Base-by-base conservation (phyloP, 2,797 vertebrate genomes). In the Meda fulgida region DNA sequence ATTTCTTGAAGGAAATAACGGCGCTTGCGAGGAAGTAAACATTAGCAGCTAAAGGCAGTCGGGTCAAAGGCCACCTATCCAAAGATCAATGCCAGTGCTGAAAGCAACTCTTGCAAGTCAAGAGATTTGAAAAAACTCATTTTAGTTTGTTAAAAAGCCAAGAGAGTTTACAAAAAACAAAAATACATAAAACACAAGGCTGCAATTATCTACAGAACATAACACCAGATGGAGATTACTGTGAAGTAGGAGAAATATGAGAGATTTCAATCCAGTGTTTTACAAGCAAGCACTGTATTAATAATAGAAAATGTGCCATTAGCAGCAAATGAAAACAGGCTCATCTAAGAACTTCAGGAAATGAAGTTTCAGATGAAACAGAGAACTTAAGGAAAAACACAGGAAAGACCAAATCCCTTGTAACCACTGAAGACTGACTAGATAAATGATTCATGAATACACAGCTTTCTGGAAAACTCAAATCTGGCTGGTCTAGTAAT, bases 1-100 rank as follows among this genome's bases (percentile, higher is more conserved):
- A 83, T 83, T 76, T 83, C 60, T 66, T 76, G 58, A 67, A 66
- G 71, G 71, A 79, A 26, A 78, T 21, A 78, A 7, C 16, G 1
- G 7, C 2, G 29, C 38, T 46, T 65, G 19, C 13, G 7, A 55
- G 18, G 40, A n/a, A 48, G 40, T 10, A 31, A 66, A 67, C 4
- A n/a, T 53, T 75, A 83, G 43, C 29, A 48, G 38, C 29, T 72
- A 60, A 72, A 43, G 55, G 21, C 13, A 65, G 16, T 1, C 14
- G 10, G 78, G 78, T 48, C 60, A 65, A 65, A 76, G 31, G 43
- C 43, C 60, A 66, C 1, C 6, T 7, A 29, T 65, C 40, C 18
- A 73, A 63, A 73, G 4, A 73, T 19, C 16, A 65, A 9, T 31
- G 38, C 18, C 77, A 66, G 55, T 10, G 18, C n/a, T 21, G 16